Evolutionary conservation across 2,888 invertebrate species (phyloP).

Genomic region (Arge pagana): DNA sequence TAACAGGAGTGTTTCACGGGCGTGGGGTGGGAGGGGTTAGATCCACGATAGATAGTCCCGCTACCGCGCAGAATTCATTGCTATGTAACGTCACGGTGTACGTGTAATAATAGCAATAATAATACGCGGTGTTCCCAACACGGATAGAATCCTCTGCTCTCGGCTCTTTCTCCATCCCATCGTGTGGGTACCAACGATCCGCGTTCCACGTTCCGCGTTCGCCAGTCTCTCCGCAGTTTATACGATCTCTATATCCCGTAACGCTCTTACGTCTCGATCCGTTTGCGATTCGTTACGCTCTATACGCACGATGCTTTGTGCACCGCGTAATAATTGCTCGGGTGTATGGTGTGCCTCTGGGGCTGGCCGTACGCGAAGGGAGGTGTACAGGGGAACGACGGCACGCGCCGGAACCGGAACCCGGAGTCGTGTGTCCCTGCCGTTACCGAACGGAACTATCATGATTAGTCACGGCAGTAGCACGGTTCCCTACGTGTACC

Average conservation of each 20-base stretch:
- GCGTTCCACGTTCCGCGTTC: too few species aligned
- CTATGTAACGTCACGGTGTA: neutral
- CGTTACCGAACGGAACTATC: slow-evolving; percentile 58
- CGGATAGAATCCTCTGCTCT: too few species aligned
- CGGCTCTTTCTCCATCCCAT: too few species aligned
- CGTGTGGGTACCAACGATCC: too few species aligned
- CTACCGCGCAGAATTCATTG: neutral
- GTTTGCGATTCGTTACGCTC: slow-evolving; percentile 20
- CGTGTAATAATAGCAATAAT: too few species aligned
- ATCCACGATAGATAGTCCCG: slow-evolving; percentile 15
- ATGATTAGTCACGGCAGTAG: slow-evolving; percentile 57
- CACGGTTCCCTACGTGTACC: slow-evolving; percentile 42
- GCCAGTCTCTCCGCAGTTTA: too few species aligned
- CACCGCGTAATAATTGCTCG: slow-evolving; percentile 53
- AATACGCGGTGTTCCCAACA: too few species aligned
- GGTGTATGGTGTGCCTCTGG: slow-evolving; percentile 15
- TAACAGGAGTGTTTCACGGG: too few species aligned
- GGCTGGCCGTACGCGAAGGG: slow-evolving; percentile 17
- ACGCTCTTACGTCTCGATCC: too few species aligned
- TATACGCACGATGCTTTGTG: slow-evolving; percentile 48
- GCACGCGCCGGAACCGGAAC: slow-evolving; percentile 57
- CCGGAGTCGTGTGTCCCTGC: slow-evolving; percentile 55
- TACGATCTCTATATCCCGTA: too few species aligned
- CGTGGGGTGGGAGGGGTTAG: slow-evolving; percentile 9
- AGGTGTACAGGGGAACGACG: slow-evolving; percentile 30